phyloP scores from a whole-genome alignment of 2,888 invertebrate species.

The Sphaerophoria taeniata region DNA sequence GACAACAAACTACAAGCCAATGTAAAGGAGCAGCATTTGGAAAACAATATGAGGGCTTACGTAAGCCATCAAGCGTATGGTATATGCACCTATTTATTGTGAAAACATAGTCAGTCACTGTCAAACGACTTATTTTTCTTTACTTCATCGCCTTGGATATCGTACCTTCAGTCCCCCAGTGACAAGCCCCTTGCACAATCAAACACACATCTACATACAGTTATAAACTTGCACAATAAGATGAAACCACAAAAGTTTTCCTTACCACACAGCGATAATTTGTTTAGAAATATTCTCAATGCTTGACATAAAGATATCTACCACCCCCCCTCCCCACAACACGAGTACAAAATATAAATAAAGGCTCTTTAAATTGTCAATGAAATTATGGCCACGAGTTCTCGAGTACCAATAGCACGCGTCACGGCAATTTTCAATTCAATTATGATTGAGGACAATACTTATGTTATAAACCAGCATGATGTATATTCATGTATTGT shows the following conservation, averaged over 20 bases:
- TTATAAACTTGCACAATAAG: constrained; percentile 50
- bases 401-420: constrained; percentile 30
- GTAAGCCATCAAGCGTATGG: constrained; percentile 8
- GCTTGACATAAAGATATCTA: constrained; percentile 30
- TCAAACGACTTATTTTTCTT: constrained; percentile 21
- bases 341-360: background rate
- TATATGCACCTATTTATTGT: too few relatives aligned
- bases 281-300: constrained; percentile 72
- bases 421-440: constrained; percentile 57
- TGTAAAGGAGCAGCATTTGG: constrained; percentile 40
- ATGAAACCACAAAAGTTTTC: constrained; percentile 64
- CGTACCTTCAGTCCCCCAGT: background rate
- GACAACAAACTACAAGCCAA: constrained; percentile 33
- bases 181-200: background rate
- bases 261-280: constrained; percentile 48
- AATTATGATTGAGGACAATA: constrained; percentile 62
- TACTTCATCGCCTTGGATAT: constrained; percentile 41
- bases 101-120: constrained; percentile 28
- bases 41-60: constrained; percentile 63
- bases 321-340: background rate
- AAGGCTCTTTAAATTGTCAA: constrained; percentile 58
- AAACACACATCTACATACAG: background rate
- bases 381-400: constrained; percentile 51
- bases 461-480: too few relatives aligned
- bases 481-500: too few relatives aligned